Evolutionary conservation across 2,888 invertebrate genomes (phyloP).

Genomic region (Globia sparganii): DNA sequence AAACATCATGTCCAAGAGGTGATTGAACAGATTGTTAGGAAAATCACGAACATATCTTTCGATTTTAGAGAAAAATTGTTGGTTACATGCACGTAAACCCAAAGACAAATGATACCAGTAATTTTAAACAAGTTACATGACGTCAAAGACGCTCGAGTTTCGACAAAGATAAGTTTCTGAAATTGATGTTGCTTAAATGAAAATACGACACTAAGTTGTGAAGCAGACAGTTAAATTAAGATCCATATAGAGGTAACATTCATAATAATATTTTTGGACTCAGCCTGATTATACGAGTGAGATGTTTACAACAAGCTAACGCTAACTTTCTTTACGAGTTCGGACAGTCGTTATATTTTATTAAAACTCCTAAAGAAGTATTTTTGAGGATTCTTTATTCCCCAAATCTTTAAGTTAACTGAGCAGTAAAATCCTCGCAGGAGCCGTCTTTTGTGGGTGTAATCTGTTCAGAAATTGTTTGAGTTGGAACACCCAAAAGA

Average conservation of each 20-base stretch:
- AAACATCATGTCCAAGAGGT: conserved; percentile 55
- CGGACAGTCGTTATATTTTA: conserved; percentile 54
- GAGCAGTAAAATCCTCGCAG: conserved; percentile 50
- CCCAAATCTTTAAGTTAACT: conserved; percentile 58
- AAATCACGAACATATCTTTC: conserved; percentile 61
- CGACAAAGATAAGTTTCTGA: conserved; percentile 55
- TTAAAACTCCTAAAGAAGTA: conserved; percentile 54
- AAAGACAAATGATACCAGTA: conserved; percentile 34
- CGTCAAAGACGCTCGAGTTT: conserved; percentile 52
- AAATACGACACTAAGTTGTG: conserved; percentile 8
- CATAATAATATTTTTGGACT: conserved; percentile 20
- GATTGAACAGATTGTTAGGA: conserved; percentile 56
- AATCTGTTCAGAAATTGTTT: conserved; percentile 62
- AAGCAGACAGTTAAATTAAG: conserved; percentile 8
- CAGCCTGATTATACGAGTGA: conserved; percentile 26
- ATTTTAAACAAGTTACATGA: conserved; percentile 50
- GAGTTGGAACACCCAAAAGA: conserved; percentile 50
- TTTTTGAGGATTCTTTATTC: conserved; percentile 61
- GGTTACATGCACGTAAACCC: conserved; percentile 40
- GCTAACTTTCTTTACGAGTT: conserved; percentile 53
- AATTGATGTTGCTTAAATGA: conserved; percentile 26
- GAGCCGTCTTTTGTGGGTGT: conserved; percentile 45
- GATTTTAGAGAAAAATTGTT: conserved; percentile 59
- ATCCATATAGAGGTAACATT: conserved; percentile 6
- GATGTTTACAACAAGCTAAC: conserved; percentile 48